These are phyloP conservation scores for Pogonocichla stellata DNA, from an alignment of 2,113 vertebrate species.

Conservation along the genomic window DNA sequence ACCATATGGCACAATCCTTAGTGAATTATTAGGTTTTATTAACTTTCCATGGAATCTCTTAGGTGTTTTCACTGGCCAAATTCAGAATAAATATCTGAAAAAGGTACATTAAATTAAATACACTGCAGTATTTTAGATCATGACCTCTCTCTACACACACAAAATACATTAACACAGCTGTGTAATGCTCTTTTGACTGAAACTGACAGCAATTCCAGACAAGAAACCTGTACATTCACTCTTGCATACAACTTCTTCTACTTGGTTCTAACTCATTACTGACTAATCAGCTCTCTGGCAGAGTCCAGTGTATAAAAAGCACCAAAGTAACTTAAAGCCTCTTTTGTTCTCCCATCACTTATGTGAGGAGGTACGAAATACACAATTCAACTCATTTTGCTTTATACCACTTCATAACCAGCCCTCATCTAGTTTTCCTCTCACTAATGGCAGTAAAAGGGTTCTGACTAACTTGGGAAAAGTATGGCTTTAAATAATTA, in stretches of 20 bases:
- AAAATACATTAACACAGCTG: not conserved
- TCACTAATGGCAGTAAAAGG: not conserved
- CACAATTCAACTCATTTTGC: constrained; percentile 35
- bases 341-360: not conserved
- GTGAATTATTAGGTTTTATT: not conserved
- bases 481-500: not conserved
- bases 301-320: not conserved
- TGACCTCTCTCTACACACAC: not conserved
- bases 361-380: not conserved
- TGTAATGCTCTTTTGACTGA: not conserved
- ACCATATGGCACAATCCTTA: not conserved
- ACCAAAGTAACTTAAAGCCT: not conserved
- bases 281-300: not conserved
- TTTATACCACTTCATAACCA: not conserved
- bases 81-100: not conserved
- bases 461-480: not conserved
- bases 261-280: not conserved
- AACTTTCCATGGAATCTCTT: not conserved
- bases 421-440: not conserved
- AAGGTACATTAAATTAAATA: not conserved
- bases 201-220: not conserved
- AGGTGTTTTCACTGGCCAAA: not conserved
- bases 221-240: not conserved
- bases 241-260: not conserved
- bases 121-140: not conserved